A percentile compares a stretch with the other conserved stretches of the same genome.
Evolutionary conservation across 2,113 vertebrate genomes (phyloP).

Genomic region (Caranx melampygus): DNA sequence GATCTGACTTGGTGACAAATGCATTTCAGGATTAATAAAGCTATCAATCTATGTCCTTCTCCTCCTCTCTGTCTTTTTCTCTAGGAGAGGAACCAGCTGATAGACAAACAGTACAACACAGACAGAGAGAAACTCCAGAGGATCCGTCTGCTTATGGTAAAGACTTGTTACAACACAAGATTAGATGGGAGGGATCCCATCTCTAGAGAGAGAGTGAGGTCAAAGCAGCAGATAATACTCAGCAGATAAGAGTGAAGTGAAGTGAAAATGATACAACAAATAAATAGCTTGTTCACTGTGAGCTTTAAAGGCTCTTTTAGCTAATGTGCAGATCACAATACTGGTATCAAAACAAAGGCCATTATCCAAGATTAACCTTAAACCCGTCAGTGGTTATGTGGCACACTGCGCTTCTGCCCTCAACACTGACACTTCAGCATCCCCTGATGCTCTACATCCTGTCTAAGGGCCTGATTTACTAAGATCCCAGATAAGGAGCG

Average conservation of each 20-base stretch:
- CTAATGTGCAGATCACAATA: neutral
- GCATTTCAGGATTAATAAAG: neutral
- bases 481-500: too few species aligned
- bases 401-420: too few species aligned
- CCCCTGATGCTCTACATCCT: too few species aligned
- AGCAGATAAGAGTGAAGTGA: neutral
- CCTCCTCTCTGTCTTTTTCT: neutral
- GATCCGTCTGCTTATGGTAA: constrained; percentile 94
- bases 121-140: constrained; percentile 97
- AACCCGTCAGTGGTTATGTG: too few species aligned
- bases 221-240: constrained; percentile 3
- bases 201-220: neutral
- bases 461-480: too few species aligned
- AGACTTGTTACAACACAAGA: neutral
- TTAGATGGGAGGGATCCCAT: constrained; percentile 31
- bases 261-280: neutral
- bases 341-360: too few species aligned
- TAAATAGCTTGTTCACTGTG: neutral
- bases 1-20: too few species aligned
- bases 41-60: neutral
- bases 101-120: constrained; percentile 89
- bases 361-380: too few species aligned
- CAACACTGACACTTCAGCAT: too few species aligned
- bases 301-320: neutral
- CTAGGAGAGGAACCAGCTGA: constrained; percentile 89